Base-by-base conservation (phyloP, 1,140 invertebrate genomes). In the Tetramorium alpestre region DNA sequence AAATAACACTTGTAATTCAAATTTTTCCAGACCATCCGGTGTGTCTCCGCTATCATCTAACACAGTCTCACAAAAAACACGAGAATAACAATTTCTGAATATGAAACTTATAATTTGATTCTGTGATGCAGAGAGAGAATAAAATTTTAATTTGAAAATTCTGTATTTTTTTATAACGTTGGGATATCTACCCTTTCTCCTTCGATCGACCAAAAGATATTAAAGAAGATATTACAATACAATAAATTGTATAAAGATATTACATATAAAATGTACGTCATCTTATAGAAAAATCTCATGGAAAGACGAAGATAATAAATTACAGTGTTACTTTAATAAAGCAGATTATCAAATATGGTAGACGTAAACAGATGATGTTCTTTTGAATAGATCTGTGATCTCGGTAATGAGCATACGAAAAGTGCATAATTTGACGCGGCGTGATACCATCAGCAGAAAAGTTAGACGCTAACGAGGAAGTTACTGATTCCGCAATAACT, bases 401-500 rank as follows among this genome's bases (percentile, higher is more conserved):
- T 41, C 25, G 11, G 2, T 60, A 72, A 82, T 47, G 67, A 67
- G 25, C n/a, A 65, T 41, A 47, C 38, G 54, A 73, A 62, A 58
- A 56, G 18, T 58, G 54, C 25, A 28, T 75, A 75, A 73, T 73
- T 84, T 84, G 69, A 38, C 49, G 16, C 25, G 54, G 41, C 44
- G 13, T 41, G 44, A 75, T 84, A 84, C 6, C 18, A 38, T 28
- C 54, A n/a, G n/a, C 69, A 84, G 25, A 51, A 18, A 56, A 47
- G 60, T 78, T 78, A 47, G 13, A 70, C n/a, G 11, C 5, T 44
- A 54, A 72, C 38, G 58, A 75, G 25, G 28, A 84, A 41, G 69
- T 60, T 84, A 84, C 69, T 75, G 80, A 75, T 84, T 60, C 41
- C 69, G 54, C 69, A 60, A 60, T 70, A 84, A 73, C 54, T 60